Conservation (phyloP, 2,888 invertebrate genomes). For the Phyto melanocephala region DNA sequence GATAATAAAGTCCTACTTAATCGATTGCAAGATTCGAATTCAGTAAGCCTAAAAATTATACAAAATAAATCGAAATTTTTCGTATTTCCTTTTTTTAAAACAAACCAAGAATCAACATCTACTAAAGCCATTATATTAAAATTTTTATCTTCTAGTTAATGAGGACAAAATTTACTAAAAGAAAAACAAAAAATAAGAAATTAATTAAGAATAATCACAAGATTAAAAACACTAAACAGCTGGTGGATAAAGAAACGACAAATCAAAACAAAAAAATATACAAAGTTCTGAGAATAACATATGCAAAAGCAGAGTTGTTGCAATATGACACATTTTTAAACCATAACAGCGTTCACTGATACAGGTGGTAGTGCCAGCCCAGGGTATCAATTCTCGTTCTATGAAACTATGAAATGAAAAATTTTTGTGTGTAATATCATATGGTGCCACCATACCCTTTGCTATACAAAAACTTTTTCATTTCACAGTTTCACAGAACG, state of each 20-base stretch:
- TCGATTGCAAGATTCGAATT: slow-evolving; percentile 84
- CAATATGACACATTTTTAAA: no score
- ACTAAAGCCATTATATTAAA: slow-evolving; percentile 75
- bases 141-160: background rate
- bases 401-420: no score
- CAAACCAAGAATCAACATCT: slow-evolving; percentile 78
- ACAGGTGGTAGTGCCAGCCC: no score
- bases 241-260: background rate
- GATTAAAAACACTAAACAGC: slow-evolving; percentile 26
- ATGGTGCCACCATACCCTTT: no score
- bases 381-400: no score
- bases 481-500: no score
- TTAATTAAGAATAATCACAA: slow-evolving; percentile 3
- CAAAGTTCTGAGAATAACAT: background rate
- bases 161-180: background rate
- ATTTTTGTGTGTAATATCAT: no score
- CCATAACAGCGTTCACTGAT: no score
- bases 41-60: slow-evolving; percentile 80
- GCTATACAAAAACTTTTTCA: no score
- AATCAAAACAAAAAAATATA: background rate
- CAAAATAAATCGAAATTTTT: background rate
- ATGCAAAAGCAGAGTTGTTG: background rate
- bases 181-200: background rate
- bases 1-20: slow-evolving; percentile 83
- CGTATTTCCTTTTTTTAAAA: background rate